Conservation (phyloP, 2,888 invertebrate genomes). For the Erebia epiphron region DNA sequence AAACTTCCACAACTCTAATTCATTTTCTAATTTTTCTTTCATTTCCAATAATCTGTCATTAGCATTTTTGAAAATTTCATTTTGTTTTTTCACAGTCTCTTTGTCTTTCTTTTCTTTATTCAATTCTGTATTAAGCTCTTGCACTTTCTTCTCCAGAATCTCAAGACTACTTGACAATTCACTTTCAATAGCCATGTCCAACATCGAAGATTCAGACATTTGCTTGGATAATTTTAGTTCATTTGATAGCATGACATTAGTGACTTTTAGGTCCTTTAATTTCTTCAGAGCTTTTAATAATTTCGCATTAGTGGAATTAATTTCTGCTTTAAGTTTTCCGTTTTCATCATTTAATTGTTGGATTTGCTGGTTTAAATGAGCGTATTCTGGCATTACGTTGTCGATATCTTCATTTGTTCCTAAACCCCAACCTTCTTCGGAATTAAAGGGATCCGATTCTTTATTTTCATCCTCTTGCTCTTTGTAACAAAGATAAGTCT, state of each 20-base stretch:
- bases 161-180: slow-evolving; percentile 88
- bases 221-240: slow-evolving; percentile 81
- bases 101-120: slow-evolving; percentile 86
- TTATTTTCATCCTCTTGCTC: slow-evolving; percentile 48
- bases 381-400: slow-evolving; percentile 68
- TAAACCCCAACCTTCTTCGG: slow-evolving; percentile 75
- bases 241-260: slow-evolving; percentile 83
- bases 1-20: slow-evolving; percentile 87
- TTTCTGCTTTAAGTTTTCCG: slow-evolving; percentile 82
- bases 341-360: slow-evolving; percentile 82
- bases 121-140: slow-evolving; percentile 82
- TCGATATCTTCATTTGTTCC: slow-evolving; percentile 61
- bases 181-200: slow-evolving; percentile 91
- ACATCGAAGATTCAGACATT: slow-evolving; percentile 81
- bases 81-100: slow-evolving; percentile 85
- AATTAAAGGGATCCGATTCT: slow-evolving; percentile 68
- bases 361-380: slow-evolving; percentile 84
- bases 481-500: slow-evolving; percentile 79
- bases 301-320: slow-evolving; percentile 86
- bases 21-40: slow-evolving; percentile 91
- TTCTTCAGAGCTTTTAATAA: slow-evolving; percentile 91
- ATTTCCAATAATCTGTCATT: slow-evolving; percentile 91
- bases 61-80: slow-evolving; percentile 88
- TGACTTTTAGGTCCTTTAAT: slow-evolving; percentile 90
- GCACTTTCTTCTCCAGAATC: slow-evolving; percentile 85